Conservation (phyloP, 1,140 invertebrate species). For the Acyrthosiphon pisum region DNA sequence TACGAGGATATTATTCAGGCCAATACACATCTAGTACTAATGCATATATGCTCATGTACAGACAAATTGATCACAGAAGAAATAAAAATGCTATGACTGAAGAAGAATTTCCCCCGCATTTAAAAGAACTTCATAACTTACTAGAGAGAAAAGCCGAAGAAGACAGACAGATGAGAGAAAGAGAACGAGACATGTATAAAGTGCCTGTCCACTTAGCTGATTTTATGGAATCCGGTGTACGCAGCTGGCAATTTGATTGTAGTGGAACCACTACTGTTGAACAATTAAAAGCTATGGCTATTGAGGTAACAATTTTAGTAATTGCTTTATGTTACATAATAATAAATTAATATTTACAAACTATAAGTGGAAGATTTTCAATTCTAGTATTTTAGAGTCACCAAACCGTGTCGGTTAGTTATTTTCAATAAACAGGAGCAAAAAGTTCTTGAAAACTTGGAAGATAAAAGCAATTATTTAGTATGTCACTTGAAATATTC, state of each 20-base stretch:
- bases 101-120: constrained; percentile 78
- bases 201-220: constrained; percentile 70
- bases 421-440: constrained; percentile 48
- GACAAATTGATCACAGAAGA: constrained; percentile 77
- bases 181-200: constrained; percentile 71
- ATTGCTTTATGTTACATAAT: neutral
- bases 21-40: constrained; percentile 85
- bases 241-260: constrained; percentile 67
- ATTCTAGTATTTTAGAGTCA: constrained; percentile 33
- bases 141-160: constrained; percentile 75
- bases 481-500: constrained; percentile 27
- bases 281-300: constrained; percentile 69
- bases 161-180: constrained; percentile 68
- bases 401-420: constrained; percentile 30
- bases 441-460: constrained; percentile 31
- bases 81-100: constrained; percentile 75
- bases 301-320: constrained; percentile 64
- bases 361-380: neutral
- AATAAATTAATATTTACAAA: neutral
- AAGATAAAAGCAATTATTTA: constrained; percentile 13
- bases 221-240: constrained; percentile 68
- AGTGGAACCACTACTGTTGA: constrained; percentile 69
- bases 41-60: constrained; percentile 93
- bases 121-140: constrained; percentile 72
- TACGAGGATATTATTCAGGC: constrained; percentile 75